These are phyloP conservation scores for Anoplius nigerrimus DNA, from an alignment of 2,888 invertebrate species.

Conservation along the genomic window DNA sequence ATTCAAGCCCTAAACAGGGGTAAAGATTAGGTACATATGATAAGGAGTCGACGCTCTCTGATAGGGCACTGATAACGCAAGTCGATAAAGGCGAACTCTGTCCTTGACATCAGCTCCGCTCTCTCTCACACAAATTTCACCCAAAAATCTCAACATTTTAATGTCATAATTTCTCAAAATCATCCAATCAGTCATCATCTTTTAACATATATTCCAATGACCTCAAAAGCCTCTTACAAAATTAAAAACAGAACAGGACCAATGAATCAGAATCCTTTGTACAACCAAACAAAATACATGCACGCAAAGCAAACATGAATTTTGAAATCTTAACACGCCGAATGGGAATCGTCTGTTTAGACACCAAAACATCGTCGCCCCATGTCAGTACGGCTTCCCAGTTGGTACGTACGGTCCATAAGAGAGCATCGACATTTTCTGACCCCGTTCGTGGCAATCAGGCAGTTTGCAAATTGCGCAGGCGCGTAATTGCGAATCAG, in stretches of 20 bases:
- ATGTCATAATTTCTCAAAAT: too few relatives aligned
- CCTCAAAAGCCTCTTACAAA: too few relatives aligned
- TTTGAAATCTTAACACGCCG: slow-evolving; percentile 24
- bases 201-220: too few relatives aligned
- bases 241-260: too few relatives aligned
- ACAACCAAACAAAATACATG: too few relatives aligned
- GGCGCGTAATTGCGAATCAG: slow-evolving; percentile 53
- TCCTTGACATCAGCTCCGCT: neutral
- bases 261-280: too few relatives aligned
- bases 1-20: too few relatives aligned
- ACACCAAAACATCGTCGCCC: slow-evolving; percentile 18
- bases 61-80: slow-evolving; percentile 27
- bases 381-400: slow-evolving; percentile 1
- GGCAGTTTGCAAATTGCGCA: slow-evolving; percentile 61
- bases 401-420: slow-evolving; percentile 18
- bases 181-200: too few relatives aligned
- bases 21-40: too few relatives aligned
- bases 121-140: neutral
- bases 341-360: slow-evolving; percentile 37
- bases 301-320: slow-evolving; percentile 36
- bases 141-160: too few relatives aligned
- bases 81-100: slow-evolving; percentile 51
- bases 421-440: slow-evolving; percentile 2
- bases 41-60: too few relatives aligned
- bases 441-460: slow-evolving; percentile 53